These are phyloP conservation scores for Megaceryle maxima DNA, from an alignment of 2,113 vertebrate genomes.

Conservation along the genomic window DNA sequence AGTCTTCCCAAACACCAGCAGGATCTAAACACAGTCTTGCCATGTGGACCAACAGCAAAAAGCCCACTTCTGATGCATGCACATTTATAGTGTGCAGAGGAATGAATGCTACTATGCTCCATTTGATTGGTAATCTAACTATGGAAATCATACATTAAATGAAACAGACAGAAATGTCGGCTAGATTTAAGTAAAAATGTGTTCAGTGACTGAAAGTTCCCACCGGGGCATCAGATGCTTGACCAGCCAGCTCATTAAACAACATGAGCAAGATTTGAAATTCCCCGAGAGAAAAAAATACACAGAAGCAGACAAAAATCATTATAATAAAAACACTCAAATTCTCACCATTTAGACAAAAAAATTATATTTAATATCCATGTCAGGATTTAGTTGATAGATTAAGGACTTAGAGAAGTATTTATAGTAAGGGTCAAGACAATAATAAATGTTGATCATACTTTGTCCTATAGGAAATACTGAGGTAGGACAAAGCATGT, in stretches of 20 bases:
- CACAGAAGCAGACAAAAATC: conserved; percentile 31
- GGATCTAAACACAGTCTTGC: neutral
- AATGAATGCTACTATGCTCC: neutral
- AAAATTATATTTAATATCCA: neutral
- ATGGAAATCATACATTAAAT: conserved; percentile 60
- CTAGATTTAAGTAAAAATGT: conserved; percentile 55
- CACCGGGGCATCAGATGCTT: conserved; percentile 47
- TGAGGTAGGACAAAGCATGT: neutral
- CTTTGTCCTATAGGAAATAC: neutral
- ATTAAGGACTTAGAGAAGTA: neutral
- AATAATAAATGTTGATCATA: neutral
- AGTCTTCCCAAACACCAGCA: neutral
- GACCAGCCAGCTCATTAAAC: conserved; percentile 62
- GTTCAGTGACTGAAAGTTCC: conserved; percentile 63
- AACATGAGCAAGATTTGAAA: conserved; percentile 45
- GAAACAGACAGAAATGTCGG: conserved; percentile 57
- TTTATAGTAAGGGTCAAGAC: neutral
- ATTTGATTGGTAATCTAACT: conserved; percentile 55
- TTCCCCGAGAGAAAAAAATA: conserved; percentile 60
- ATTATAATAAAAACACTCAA: neutral
- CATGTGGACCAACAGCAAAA: neutral
- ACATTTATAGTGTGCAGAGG: neutral
- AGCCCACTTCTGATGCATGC: neutral
- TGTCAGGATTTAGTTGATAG: neutral
- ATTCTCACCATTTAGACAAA: neutral